Evolutionary conservation across 2,888 invertebrate genomes (phyloP).

Genomic region (Drosophila ustulata): DNA sequence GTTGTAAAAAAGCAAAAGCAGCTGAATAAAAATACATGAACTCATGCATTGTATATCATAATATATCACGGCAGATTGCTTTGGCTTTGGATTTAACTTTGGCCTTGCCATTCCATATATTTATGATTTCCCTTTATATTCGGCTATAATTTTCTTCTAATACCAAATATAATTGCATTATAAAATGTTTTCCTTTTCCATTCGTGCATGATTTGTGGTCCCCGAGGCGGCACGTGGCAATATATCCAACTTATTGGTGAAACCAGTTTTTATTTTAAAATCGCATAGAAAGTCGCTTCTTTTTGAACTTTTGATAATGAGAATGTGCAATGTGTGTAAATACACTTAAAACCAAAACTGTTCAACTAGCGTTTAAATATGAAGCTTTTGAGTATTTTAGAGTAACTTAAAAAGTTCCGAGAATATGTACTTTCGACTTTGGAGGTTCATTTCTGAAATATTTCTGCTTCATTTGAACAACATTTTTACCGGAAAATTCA

Average conservation of each 20-base stretch:
- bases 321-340: too few relatives aligned
- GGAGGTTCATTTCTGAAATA: too few relatives aligned
- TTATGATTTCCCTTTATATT: constrained; percentile 57
- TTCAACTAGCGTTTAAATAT: too few relatives aligned
- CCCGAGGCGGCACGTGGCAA: constrained; percentile 2
- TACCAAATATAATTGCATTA: constrained; percentile 72
- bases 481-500: too few relatives aligned
- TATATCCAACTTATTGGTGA: constrained; percentile 27
- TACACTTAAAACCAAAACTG: too few relatives aligned
- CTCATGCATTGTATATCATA: constrained; percentile 51
- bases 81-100: constrained; percentile 52
- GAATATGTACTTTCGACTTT: too few relatives aligned
- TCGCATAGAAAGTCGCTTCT: too few relatives aligned
- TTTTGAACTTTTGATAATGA: too few relatives aligned
- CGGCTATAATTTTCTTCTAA: constrained; percentile 58
- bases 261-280: background rate
- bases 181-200: constrained; percentile 37
- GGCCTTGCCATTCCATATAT: constrained; percentile 29
- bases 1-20: constrained; percentile 44
- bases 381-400: too few relatives aligned
- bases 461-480: too few relatives aligned
- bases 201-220: constrained; percentile 35
- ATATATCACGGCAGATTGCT: constrained; percentile 73
- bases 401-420: too few relatives aligned
- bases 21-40: constrained; percentile 62